phyloP scores from a whole-genome alignment of 2,888 invertebrate genomes.

The Podotricha telesiphe region DNA sequence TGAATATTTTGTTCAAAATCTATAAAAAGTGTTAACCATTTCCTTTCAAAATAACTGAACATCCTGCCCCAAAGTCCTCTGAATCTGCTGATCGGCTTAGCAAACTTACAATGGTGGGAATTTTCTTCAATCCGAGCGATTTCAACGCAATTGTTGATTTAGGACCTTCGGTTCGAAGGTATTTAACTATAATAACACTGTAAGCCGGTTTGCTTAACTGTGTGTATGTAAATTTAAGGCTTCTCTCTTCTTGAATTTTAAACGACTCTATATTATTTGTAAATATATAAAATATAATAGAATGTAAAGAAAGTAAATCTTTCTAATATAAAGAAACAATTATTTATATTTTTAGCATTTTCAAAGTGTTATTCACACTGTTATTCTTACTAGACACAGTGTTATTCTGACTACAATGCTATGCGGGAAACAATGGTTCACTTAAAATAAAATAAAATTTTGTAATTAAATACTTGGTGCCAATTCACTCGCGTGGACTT shows the following conservation, averaged over 20 bases:
- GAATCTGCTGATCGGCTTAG: slow-evolving; percentile 36
- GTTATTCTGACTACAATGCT: too few species aligned
- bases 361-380: too few species aligned
- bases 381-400: too few species aligned
- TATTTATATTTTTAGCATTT: too few species aligned
- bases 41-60: neutral
- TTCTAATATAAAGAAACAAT: too few species aligned
- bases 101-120: slow-evolving; percentile 35
- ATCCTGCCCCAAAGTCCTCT: slow-evolving; percentile 1
- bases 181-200: slow-evolving; percentile 35
- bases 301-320: too few species aligned
- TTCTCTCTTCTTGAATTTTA: slow-evolving; percentile 23
- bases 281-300: neutral
- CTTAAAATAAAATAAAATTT: too few species aligned
- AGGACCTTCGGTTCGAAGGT: slow-evolving; percentile 31
- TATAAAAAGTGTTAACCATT: slow-evolving; percentile 3
- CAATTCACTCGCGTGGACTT: too few species aligned
- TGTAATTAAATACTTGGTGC: too few species aligned
- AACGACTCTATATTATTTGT: neutral
- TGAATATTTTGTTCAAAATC: too few species aligned
- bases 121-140: slow-evolving; percentile 31
- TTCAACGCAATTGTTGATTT: slow-evolving; percentile 38
- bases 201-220: slow-evolving; percentile 30
- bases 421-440: too few species aligned
- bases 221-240: slow-evolving; percentile 20